These are phyloP conservation scores for Lithophane leautieri DNA, from an alignment of 2,888 invertebrate genomes.

Conservation along the genomic window DNA sequence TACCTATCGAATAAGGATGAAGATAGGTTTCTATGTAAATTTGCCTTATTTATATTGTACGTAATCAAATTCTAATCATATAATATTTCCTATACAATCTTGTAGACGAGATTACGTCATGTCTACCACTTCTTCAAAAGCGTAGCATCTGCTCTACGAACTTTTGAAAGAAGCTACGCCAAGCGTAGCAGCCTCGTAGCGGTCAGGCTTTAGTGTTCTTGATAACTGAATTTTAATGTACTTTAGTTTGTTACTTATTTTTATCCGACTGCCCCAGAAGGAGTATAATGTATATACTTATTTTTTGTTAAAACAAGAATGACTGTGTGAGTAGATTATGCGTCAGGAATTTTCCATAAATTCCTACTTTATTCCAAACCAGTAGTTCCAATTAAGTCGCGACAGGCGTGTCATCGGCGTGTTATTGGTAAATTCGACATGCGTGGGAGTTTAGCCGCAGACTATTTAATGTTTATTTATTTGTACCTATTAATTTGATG, in stretches of 20 bases:
- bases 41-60: neutral
- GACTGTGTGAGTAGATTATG: neutral
- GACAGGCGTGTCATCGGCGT: conserved; percentile 71
- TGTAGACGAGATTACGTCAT: neutral
- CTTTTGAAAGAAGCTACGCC: conserved; percentile 6
- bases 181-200: conserved; percentile 30
- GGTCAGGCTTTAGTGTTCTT: neutral
- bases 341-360: neutral
- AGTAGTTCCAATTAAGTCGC: conserved; percentile 39
- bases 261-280: neutral
- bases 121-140: neutral
- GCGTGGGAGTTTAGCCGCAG: conserved; percentile 71
- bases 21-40: neutral
- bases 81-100: neutral
- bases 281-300: neutral
- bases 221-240: neutral
- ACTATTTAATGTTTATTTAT: conserved; percentile 48
- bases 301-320: neutral
- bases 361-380: conserved; percentile 24
- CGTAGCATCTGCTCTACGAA: conserved; percentile 25
- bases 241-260: neutral
- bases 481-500: conserved; percentile 40
- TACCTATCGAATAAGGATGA: no score
- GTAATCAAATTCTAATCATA: neutral
- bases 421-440: conserved; percentile 75